Evolutionary conservation across 2,888 invertebrate species (phyloP).

Genomic region (Volucella zonaria): DNA sequence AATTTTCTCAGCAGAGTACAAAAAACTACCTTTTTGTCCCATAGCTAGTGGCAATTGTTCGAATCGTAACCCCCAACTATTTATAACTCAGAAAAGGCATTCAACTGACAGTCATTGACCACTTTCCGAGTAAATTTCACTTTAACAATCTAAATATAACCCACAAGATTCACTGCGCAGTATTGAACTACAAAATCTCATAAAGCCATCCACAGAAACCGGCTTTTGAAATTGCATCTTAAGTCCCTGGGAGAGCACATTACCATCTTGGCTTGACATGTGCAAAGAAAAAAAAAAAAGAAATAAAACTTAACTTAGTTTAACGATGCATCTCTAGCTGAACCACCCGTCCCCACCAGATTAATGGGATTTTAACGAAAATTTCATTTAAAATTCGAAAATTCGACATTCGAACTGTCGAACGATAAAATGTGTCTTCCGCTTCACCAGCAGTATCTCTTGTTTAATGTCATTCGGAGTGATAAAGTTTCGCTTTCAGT

Average conservation of each 20-base stretch:
- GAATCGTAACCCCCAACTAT: no score
- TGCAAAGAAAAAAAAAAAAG: constrained; percentile 31
- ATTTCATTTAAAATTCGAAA: constrained; percentile 4
- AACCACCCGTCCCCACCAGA: constrained; percentile 10
- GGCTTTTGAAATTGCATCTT: constrained; percentile 42
- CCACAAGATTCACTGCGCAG: constrained; percentile 35
- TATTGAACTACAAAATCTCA: constrained; percentile 48
- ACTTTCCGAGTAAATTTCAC: constrained; percentile 54
- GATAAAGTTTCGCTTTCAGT: constrained; percentile 66
- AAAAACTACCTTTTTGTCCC: no score
- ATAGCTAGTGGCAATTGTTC: no score
- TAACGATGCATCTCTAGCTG: not conserved
- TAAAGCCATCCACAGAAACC: constrained; percentile 45
- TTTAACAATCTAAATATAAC: constrained; percentile 58
- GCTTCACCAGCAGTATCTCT: constrained; percentile 15
- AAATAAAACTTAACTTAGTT: not conserved
- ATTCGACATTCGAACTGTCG: constrained; percentile 14
- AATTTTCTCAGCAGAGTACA: no score
- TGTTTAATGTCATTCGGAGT: constrained; percentile 44
- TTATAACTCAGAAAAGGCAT: constrained; percentile 40
- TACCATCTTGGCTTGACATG: constrained; percentile 23
- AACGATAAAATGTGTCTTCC: constrained; percentile 37
- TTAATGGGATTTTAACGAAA: constrained; percentile 8
- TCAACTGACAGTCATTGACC: constrained; percentile 62
- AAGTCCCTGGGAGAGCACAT: constrained; percentile 36